Evolutionary conservation across 2,888 invertebrate genomes (phyloP).

Genomic region (Leptopilina drosophilae): DNA sequence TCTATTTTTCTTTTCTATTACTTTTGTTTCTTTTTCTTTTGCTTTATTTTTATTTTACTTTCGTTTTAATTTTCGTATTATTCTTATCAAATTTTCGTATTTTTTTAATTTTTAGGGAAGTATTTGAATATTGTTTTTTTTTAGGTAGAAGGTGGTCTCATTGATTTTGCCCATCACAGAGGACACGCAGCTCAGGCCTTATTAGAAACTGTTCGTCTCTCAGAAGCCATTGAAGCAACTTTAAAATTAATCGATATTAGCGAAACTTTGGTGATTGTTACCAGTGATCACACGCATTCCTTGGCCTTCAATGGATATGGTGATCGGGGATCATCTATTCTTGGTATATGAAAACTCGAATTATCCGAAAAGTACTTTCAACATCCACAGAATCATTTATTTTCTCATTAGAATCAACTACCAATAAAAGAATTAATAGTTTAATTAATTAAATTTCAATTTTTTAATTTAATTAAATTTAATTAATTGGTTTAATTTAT

Average conservation of each 20-base stretch:
- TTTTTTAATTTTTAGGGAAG: neutral
- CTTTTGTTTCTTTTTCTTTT: too few species aligned
- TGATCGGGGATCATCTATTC: conserved; percentile 82
- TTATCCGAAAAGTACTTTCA: too few species aligned
- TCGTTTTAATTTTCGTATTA: too few species aligned
- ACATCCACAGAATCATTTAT: too few species aligned
- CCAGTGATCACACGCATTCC: conserved; percentile 90
- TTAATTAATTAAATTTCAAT: too few species aligned
- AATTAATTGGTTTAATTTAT: too few species aligned
- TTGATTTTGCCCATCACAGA: conserved; percentile 92
- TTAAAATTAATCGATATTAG: conserved; percentile 80
- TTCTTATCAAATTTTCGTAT: too few species aligned
- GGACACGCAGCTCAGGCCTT: conserved; percentile 88
- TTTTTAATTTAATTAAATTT: too few species aligned
- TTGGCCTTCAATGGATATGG: conserved; percentile 88
- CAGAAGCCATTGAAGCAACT: conserved; percentile 86
- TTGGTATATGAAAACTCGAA: conserved; percentile 78
- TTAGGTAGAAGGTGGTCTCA: conserved; percentile 90
- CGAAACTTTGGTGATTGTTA: conserved; percentile 90
- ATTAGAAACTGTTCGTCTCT: conserved; percentile 87
- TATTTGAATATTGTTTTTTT: conserved; percentile 30
- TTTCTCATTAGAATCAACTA: too few species aligned
- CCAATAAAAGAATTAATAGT: too few species aligned
- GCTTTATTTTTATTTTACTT: too few species aligned
- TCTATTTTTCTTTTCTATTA: too few species aligned